These are phyloP conservation scores for Gasteruption jaculator DNA, from an alignment of 2,888 invertebrate genomes.

Conservation along the genomic window DNA sequence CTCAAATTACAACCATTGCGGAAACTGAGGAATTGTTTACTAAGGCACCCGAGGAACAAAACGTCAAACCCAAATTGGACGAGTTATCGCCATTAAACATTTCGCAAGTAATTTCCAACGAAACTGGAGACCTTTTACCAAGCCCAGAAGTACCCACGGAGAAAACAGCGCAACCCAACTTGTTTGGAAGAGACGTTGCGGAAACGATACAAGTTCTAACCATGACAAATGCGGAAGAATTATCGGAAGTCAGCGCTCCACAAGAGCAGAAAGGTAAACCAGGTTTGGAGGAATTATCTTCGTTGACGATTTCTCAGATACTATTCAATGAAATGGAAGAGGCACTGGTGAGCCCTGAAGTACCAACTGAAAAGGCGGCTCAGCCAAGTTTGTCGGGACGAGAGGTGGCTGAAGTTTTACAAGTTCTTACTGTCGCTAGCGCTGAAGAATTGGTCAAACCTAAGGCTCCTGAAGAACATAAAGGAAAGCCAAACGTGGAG, in stretches of 20 bases:
- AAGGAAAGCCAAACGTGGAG: constrained; percentile 33
- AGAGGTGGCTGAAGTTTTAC: constrained; percentile 49
- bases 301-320: constrained; percentile 37
- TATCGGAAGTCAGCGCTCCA: constrained; percentile 28
- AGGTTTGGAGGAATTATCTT: constrained; percentile 32
- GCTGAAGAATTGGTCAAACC: constrained; percentile 30
- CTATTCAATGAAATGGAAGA: constrained; percentile 36
- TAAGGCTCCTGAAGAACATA: constrained; percentile 28
- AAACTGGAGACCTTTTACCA: constrained; percentile 28
- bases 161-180: constrained; percentile 43
- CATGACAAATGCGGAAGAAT: constrained; percentile 34
- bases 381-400: constrained; percentile 36
- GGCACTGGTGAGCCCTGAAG: constrained; percentile 24
- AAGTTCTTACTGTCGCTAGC: constrained; percentile 36
- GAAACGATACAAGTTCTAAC: constrained; percentile 34
- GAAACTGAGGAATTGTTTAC: constrained; percentile 26
- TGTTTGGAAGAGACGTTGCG: constrained; percentile 45
- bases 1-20: constrained; percentile 30
- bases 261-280: constrained; percentile 36
- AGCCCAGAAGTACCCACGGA: constrained; percentile 31
- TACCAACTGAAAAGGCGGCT: constrained; percentile 38
- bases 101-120: constrained; percentile 30
- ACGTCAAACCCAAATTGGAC: constrained; percentile 33
- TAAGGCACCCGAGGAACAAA: constrained; percentile 30
- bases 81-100: constrained; percentile 33